Percentiles rank a stretch among this genome's conserved stretches.
Conservation (phyloP, 35 echinoderm and acorn worm genomes). For the Heliocidaris tuberculata region DNA sequence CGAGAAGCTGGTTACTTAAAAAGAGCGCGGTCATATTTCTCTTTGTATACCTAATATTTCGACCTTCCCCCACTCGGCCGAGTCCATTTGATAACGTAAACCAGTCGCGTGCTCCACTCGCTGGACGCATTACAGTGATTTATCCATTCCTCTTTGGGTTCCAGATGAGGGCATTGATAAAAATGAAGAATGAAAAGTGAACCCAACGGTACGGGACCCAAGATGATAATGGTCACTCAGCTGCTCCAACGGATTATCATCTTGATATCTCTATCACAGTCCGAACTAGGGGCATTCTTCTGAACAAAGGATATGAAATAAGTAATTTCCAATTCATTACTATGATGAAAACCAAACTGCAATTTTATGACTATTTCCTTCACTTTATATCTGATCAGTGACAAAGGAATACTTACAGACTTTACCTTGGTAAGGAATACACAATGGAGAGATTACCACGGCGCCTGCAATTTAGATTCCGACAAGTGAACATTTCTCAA, state of each 20-base stretch:
- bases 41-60: constrained; percentile 4
- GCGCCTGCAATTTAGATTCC: background rate
- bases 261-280: background rate
- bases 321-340: constrained; percentile 11
- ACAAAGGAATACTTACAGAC: background rate
- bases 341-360: background rate
- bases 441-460: background rate
- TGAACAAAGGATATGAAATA: background rate
- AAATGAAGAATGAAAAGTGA: background rate
- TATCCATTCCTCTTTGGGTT: constrained; percentile 1
- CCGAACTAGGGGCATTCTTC: background rate
- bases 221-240: constrained; percentile 1
- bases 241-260: background rate
- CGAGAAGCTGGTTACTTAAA: constrained; percentile 10
- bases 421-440: background rate
- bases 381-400: background rate
- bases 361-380: background rate
- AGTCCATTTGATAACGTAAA: constrained; percentile 18
- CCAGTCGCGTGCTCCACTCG: background rate
- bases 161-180: constrained; percentile 16
- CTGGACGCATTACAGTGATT: background rate
- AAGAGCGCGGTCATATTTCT: constrained; percentile 25
- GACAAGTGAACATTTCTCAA: background rate
- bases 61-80: background rate
- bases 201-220: background rate